A percentile compares a stretch with the other conserved stretches of the same genome.
Evolutionary conservation across 2,888 invertebrate genomes (phyloP).

Genomic region (Tipula vernalis): DNA sequence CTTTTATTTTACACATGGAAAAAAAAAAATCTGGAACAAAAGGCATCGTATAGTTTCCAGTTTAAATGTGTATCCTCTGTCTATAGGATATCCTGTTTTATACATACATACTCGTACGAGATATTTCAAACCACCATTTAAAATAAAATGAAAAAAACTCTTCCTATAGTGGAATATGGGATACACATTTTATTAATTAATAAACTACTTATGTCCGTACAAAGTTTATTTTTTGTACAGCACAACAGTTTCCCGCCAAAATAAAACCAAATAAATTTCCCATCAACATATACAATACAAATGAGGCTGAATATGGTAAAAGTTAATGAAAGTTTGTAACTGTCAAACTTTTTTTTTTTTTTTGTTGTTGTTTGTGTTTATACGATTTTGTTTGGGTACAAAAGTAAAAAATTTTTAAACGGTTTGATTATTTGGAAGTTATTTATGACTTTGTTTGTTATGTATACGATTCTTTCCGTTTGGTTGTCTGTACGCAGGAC

Average conservation of each 20-base stretch:
- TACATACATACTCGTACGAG: not conserved
- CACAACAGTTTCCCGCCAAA: not conserved
- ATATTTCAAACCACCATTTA: not conserved
- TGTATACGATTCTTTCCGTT: not conserved
- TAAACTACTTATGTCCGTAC: not conserved
- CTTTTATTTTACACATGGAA: not conserved
- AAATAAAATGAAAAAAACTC: not conserved
- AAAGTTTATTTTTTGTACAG: not conserved
- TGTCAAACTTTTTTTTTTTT: not conserved
- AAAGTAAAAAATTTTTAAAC: not conserved
- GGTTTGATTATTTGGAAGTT: not conserved
- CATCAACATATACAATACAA: not conserved
- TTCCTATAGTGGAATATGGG: not conserved
- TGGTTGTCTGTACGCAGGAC: not conserved
- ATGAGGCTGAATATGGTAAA: not conserved
- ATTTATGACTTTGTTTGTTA: not conserved
- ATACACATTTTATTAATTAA: not conserved
- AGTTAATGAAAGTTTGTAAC: not conserved
- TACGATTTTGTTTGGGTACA: not conserved
- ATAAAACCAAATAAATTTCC: not conserved
- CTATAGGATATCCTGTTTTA: not conserved
- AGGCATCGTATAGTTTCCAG: not conserved
- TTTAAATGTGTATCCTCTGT: not conserved
- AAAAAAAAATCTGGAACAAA: not conserved
- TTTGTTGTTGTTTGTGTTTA: not conserved